Conservation (phyloP, 2,797 vertebrate species). For the Danio kyathit region DNA sequence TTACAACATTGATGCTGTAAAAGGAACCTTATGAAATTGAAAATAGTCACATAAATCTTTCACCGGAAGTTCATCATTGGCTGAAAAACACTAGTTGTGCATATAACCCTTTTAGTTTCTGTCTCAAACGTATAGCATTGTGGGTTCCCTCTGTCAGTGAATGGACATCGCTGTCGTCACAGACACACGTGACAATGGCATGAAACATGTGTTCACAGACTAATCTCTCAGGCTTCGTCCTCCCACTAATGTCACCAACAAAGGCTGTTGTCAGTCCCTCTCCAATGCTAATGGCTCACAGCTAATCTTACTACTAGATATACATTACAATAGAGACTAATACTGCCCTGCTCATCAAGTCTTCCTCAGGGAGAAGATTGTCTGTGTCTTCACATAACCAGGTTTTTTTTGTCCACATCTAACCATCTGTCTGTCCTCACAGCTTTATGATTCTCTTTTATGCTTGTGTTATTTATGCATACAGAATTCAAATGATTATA, state of each 20-base stretch:
- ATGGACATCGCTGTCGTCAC: slow-evolving; percentile 30
- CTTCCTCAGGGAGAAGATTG: slow-evolving; percentile 21
- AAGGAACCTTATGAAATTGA: too few species aligned
- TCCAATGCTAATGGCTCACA: slow-evolving; percentile 62
- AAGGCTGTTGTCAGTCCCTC: slow-evolving; percentile 49
- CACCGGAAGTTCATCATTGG: too few species aligned
- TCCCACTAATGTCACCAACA: slow-evolving; percentile 54
- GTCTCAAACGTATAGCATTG: slow-evolving; percentile 6
- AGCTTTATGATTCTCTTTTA: slow-evolving; percentile 3
- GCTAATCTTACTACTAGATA: slow-evolving; percentile 66
- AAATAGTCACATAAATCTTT: too few species aligned
- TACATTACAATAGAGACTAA: slow-evolving; percentile 68
- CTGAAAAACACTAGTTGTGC: too few species aligned
- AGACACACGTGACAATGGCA: slow-evolving; percentile 35
- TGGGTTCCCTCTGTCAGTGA: slow-evolving; percentile 27
- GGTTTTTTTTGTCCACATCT: slow-evolving; percentile 23
- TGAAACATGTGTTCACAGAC: slow-evolving; percentile 48
- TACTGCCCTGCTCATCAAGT: slow-evolving; percentile 42
- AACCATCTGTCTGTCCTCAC: slow-evolving; percentile 35
- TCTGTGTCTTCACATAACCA: slow-evolving; percentile 23
- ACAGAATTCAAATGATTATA: background rate
- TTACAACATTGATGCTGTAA: too few species aligned
- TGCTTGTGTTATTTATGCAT: slow-evolving; percentile 4
- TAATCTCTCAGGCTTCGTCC: slow-evolving; percentile 34
- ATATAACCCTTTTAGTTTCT: background rate